Percentiles rank a stretch among this genome's conserved stretches.
Evolutionary conservation across 23 tunicate genomes (phyloP).

Genomic region (Halocynthia aurantium): DNA sequence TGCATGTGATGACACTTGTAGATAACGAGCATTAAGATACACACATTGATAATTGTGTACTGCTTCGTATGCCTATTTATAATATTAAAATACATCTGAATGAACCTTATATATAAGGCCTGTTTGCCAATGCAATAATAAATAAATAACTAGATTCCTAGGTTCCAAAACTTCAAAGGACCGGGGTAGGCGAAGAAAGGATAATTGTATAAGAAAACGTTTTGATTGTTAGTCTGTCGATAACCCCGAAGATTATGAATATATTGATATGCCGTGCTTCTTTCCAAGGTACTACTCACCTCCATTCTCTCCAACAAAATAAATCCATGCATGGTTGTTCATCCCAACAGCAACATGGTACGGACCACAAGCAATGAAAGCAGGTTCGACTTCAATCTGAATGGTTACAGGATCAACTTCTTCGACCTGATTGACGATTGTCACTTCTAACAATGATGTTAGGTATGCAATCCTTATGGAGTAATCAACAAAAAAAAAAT

Average conservation of each 20-base stretch:
- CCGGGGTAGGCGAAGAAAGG: too few relatives aligned
- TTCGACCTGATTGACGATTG: constrained; percentile 64
- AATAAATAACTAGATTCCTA: too few relatives aligned
- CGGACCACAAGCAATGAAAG: constrained; percentile 91
- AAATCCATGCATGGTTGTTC: constrained; percentile 95
- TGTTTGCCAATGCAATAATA: too few relatives aligned
- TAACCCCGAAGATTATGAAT: neutral
- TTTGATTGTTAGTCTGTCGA: neutral
- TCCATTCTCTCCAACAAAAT: constrained; percentile 8
- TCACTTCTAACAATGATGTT: constrained; percentile 85
- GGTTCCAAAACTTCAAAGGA: too few relatives aligned
- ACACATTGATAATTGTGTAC: too few relatives aligned
- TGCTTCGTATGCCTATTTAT: too few relatives aligned
- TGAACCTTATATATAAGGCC: too few relatives aligned
- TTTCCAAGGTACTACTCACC: neutral
- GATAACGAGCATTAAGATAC: too few relatives aligned
- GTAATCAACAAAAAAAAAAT: neutral
- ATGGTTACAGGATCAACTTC: constrained; percentile 38
- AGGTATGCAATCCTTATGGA: constrained; percentile 65
- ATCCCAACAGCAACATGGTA: constrained; percentile 87
- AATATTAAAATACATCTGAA: too few relatives aligned
- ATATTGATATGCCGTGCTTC: neutral
- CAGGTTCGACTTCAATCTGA: constrained; percentile 76
- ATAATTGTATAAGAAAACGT: too few relatives aligned
- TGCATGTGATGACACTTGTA: too few relatives aligned